Percentiles rank a stretch among this genome's conserved stretches.
Evolutionary conservation across 2,797 vertebrate genomes (phyloP).

Genomic region (Chelmon rostratus): DNA sequence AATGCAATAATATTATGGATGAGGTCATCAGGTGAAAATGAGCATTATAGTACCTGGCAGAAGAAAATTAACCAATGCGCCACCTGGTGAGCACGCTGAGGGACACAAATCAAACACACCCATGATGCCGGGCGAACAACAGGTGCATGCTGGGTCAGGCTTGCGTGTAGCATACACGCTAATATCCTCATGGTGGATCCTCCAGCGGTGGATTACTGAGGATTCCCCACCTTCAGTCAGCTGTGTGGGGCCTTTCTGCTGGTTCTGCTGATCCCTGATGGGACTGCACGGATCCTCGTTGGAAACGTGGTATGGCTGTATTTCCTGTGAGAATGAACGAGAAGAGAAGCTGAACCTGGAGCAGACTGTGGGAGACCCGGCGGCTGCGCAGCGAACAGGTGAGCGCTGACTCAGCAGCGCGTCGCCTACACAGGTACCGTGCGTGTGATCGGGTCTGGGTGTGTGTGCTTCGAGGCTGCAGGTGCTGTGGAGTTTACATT

Average conservation of each 20-base stretch:
- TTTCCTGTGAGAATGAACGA: background rate
- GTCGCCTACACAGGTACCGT: too few species aligned
- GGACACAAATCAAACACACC: background rate
- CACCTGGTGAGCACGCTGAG: background rate
- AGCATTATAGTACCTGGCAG: too few species aligned
- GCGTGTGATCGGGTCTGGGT: too few species aligned
- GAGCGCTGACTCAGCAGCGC: background rate
- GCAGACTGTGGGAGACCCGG: background rate
- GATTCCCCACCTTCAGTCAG: background rate
- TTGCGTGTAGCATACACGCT: too few species aligned
- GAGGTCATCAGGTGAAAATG: too few species aligned
- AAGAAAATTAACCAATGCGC: background rate
- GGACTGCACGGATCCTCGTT: background rate
- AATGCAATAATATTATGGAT: too few species aligned
- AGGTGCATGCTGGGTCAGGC: background rate
- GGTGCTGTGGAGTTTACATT: background rate
- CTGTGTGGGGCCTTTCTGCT: background rate
- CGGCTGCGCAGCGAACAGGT: background rate
- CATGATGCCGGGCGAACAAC: background rate
- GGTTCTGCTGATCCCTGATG: background rate
- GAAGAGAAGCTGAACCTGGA: background rate
- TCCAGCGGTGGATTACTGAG: background rate
- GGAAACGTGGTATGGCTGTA: background rate
- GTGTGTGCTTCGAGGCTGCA: too few species aligned
- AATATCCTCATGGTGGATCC: too few species aligned